A percentile compares a stretch with the other conserved stretches of the same genome.
phyloP scores from a whole-genome alignment of 2,888 invertebrate genomes.

The Abscondita cerata region DNA sequence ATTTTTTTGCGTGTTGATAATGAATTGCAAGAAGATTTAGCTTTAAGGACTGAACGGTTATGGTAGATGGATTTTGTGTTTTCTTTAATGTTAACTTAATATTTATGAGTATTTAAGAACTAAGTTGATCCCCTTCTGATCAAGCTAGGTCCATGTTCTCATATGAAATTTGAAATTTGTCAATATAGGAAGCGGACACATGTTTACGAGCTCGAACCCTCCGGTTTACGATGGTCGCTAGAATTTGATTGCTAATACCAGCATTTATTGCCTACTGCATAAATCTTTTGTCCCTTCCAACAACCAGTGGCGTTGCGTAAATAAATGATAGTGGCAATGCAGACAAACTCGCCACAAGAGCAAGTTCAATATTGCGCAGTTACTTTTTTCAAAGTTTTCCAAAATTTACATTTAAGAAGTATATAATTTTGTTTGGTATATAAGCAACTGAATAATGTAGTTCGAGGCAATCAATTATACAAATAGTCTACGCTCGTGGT shows the following conservation, averaged over 20 bases:
- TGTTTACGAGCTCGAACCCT: conserved; percentile 52
- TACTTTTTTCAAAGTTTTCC: too few relatives aligned
- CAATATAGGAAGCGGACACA: conserved; percentile 50
- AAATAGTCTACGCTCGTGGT: conserved; percentile 25
- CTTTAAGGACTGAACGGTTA: too few relatives aligned
- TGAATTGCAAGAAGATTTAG: too few relatives aligned
- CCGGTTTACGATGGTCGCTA: conserved; percentile 51
- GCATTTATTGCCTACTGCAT: conserved; percentile 55
- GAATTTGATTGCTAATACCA: conserved; percentile 52
- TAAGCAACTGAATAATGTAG: too few relatives aligned
- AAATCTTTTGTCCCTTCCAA: conserved; percentile 47
- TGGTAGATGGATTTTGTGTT: too few relatives aligned
- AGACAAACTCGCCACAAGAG: neutral
- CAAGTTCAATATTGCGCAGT: too few relatives aligned
- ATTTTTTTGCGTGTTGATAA: too few relatives aligned
- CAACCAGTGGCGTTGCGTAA: conserved; percentile 29
- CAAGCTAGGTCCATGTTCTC: conserved; percentile 27
- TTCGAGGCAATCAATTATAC: neutral
- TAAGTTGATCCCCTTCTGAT: conserved; percentile 17
- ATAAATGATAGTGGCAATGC: neutral
- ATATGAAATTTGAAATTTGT: conserved; percentile 50
- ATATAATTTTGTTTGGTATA: too few relatives aligned
- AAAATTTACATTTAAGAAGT: too few relatives aligned
- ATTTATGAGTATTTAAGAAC: conserved; percentile 1
- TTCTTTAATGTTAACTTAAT: conserved; percentile 1